Evolutionary conservation across 2,797 vertebrate genomes (phyloP).

Genomic region (Halcyon badia): DNA sequence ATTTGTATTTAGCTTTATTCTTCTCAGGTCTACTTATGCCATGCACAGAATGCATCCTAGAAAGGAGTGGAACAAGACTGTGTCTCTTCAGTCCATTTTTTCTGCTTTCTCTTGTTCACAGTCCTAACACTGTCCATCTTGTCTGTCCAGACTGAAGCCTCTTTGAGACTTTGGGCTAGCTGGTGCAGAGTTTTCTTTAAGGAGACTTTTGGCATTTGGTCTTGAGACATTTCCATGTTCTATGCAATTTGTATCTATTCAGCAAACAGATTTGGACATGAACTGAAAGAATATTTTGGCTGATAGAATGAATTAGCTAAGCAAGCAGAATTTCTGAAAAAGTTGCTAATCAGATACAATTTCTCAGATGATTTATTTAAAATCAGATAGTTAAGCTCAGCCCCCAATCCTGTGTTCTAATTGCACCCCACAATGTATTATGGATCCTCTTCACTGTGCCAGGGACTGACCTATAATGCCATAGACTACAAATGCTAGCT

Average conservation of each 20-base stretch:
- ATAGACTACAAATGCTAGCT: not conserved
- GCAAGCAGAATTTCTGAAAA: not conserved
- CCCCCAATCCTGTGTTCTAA: not conserved
- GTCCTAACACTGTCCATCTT: not conserved
- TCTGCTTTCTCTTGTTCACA: not conserved
- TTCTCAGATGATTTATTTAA: not conserved
- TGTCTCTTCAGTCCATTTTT: not conserved
- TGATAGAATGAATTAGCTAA: not conserved
- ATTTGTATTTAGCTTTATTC: not conserved
- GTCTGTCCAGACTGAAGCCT: not conserved
- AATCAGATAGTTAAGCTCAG: not conserved
- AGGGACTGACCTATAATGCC: not conserved
- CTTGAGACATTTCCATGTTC: not conserved
- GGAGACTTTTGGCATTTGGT: not conserved
- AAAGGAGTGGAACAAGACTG: not conserved
- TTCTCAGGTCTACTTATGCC: not conserved
- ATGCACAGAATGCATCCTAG: not conserved
- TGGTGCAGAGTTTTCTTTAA: not conserved
- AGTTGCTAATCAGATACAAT: not conserved
- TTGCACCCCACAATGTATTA: fast-evolving
- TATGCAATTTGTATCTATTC: not conserved
- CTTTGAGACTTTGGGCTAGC: not conserved
- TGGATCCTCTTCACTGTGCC: not conserved
- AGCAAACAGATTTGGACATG: not conserved
- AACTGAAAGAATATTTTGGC: not conserved